A percentile compares a stretch with the other conserved stretches of the same genome.
Conservation (phyloP, 2,113 vertebrate species). For the Austrofundulus limnaeus region DNA sequence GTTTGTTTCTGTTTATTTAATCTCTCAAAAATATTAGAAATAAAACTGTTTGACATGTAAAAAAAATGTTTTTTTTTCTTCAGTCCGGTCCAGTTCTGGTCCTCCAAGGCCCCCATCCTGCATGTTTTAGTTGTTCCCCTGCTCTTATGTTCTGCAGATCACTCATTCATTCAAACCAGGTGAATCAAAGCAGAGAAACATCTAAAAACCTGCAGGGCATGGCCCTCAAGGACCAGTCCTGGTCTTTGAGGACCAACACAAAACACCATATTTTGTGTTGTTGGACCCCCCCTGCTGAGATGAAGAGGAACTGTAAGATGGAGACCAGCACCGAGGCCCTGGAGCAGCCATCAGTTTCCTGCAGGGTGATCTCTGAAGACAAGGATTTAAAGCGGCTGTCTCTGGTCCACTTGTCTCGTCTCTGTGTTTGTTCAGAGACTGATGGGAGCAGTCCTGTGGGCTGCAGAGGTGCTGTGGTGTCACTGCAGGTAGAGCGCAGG, state of each 20-base stretch:
- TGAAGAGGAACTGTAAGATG: constrained; percentile 45
- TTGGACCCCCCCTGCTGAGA: constrained; percentile 68
- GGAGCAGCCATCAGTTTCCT: constrained; percentile 18
- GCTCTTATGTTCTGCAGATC: no score
- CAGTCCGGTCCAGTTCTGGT: no score
- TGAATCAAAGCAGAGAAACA: no score
- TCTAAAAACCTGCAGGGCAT: no score
- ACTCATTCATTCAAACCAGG: no score
- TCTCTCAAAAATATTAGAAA: neutral
- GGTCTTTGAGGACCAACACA: no score
- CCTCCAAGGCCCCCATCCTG: no score
- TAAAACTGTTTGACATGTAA: neutral
- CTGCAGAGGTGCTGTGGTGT: constrained; percentile 27
- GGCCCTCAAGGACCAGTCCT: no score
- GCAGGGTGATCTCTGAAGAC: constrained; percentile 30
- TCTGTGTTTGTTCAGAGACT: constrained; percentile 20
- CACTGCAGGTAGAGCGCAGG: constrained; percentile 17
- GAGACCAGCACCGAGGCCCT: constrained; percentile 5
- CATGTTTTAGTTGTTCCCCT: no score
- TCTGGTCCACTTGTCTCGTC: constrained; percentile 27
- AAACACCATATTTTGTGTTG: constrained; percentile 15
- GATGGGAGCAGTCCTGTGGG: constrained; percentile 33
- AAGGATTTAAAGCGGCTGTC: constrained; percentile 26
- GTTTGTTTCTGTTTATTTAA: neutral
- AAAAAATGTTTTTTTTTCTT: no score